A percentile compares a stretch with the other conserved stretches of the same genome.
Conservation (phyloP, 1,140 invertebrate species). For the Pseudomyrmex concolor region DNA sequence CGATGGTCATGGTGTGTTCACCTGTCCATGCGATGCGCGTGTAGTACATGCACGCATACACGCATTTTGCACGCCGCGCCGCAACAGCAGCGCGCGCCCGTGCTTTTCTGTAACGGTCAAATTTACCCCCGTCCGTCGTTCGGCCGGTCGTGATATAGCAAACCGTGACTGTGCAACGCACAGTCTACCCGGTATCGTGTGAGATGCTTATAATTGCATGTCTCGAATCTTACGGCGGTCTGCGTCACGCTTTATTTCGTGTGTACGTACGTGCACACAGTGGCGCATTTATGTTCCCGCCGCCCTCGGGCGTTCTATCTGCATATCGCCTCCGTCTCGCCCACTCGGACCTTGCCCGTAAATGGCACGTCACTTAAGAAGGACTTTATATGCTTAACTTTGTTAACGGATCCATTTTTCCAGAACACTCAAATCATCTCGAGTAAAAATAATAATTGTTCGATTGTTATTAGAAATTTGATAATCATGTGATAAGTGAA, state of each 20-base stretch:
- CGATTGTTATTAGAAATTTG: no score
- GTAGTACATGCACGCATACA: conserved; percentile 16
- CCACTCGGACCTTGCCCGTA: not conserved
- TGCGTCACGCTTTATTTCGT: conserved; percentile 8
- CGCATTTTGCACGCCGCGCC: conserved; percentile 1
- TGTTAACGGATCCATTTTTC: not conserved
- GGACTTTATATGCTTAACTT: not conserved
- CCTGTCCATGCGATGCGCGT: conserved; percentile 71
- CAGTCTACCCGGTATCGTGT: conserved; percentile 2
- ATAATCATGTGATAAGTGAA: no score
- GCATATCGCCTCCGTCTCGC: conserved; percentile 7
- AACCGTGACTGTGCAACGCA: not conserved
- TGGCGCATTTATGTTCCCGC: not conserved
- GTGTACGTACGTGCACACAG: conserved; percentile 2
- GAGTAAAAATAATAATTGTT: not conserved
- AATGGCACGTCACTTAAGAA: not conserved
- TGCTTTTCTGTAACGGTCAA: conserved; percentile 81
- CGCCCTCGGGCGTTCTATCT: not conserved
- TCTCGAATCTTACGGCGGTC: conserved; percentile 14
- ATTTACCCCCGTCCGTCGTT: conserved; percentile 77
- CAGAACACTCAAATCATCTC: no score
- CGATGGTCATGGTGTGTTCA: conserved; percentile 78
- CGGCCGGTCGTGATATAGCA: conserved; percentile 58
- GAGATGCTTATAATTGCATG: conserved; percentile 6
- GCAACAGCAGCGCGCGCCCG: conserved; percentile 50